Percentiles rank a stretch among this genome's conserved stretches.
These are phyloP conservation scores for Clarias magur DNA, from an alignment of 2,113 vertebrate genomes.

Conservation along the genomic window DNA sequence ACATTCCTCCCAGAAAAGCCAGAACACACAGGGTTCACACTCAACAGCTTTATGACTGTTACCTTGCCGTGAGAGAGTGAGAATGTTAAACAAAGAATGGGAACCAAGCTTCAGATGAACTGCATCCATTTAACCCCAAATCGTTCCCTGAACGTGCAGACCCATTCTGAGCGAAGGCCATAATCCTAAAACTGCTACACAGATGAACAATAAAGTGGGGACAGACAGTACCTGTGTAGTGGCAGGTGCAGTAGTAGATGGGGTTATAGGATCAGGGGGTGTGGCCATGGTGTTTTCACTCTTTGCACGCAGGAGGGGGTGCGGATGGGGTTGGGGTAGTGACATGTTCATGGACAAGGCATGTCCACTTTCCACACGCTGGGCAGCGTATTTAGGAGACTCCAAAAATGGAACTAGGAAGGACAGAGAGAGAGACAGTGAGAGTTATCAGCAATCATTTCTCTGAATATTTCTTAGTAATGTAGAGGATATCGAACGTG, in stretches of 20 bases:
- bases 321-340: conserved; percentile 67
- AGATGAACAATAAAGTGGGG: background rate
- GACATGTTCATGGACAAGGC: conserved; percentile 72
- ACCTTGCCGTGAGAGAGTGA: background rate
- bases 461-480: background rate
- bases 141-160: background rate
- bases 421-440: conserved; percentile 2
- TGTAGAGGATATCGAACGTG: background rate
- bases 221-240: conserved; percentile 39
- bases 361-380: conserved; percentile 75
- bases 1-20: background rate
- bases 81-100: background rate
- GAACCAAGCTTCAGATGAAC: background rate
- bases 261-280: conserved; percentile 71
- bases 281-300: conserved; percentile 87
- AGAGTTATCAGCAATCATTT: background rate
- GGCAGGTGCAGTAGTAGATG: conserved; percentile 43
- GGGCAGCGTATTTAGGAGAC: conserved; percentile 83
- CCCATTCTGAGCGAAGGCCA: background rate
- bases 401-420: conserved; percentile 85
- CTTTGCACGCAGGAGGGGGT: conserved; percentile 82
- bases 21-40: background rate
- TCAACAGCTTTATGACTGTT: background rate
- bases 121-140: background rate
- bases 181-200: background rate